Evolutionary conservation across 2,113 vertebrate species (phyloP), one percentile per base, ranked within the genome.

Genomic region (Engystomops pustulosus): DNA sequence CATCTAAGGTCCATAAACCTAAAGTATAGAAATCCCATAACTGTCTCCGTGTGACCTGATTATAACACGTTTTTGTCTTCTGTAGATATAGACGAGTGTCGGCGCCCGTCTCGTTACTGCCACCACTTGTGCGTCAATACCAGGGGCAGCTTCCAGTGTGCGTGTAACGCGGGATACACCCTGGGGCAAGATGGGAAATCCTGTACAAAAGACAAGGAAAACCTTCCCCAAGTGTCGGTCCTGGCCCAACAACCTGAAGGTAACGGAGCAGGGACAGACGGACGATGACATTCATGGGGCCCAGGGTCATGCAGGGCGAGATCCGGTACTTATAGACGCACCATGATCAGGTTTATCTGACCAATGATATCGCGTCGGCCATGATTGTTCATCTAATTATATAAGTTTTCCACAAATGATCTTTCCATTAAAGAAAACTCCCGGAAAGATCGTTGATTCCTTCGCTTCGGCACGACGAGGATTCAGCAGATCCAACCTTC

Each of bases 1-100:
- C n/a, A n/a, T n/a, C n/a, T n/a, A n/a, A n/a, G n/a, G n/a, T n/a
- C n/a, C n/a, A n/a, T n/a, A n/a, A n/a, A n/a, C n/a, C n/a, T n/a
- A n/a, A n/a, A n/a, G n/a, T n/a, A n/a, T n/a, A n/a, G n/a, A 25
- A 9, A 3, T 25, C 25, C n/a, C 53, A 58, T 23, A 58, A 27
- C 8, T 27, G 27, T 60, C 55, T 60, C 23, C 55, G 27, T 27
- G 23, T 27, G 9, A 25, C n/a, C 11, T 47, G 14, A 6, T 41
- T 41, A 41, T 41, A 5, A 6, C 38, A 47, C 14, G 14, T 47
- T 23, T 55, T 55, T n/a, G n/a, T n/a, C n/a, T n/a, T n/a, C n/a
- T n/a, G 53, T 14, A 93, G 91, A 93, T 0, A 84, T 91, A 58
- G 90, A 93, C 2, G 91, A 91, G 36, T 92, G 91, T n/a, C 45